phyloP scores from a whole-genome alignment of 2,888 invertebrate genomes.

The Orthosia incerta region DNA sequence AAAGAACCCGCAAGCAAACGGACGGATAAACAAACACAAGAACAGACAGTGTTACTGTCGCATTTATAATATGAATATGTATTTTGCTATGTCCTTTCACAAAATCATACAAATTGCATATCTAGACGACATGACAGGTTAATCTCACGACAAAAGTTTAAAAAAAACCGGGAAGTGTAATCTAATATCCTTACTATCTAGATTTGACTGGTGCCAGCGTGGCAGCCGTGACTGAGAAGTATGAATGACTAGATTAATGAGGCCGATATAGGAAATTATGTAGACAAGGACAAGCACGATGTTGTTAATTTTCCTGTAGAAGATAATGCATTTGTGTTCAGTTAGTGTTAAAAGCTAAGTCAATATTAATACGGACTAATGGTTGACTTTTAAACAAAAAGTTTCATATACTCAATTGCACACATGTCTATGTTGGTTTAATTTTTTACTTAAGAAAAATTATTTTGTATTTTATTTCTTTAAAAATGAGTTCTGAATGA shows the following conservation, averaged over 20 bases:
- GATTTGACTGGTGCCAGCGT: constrained; percentile 5
- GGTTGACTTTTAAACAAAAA: neutral
- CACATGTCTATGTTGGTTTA: too few species aligned
- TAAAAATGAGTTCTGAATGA: too few species aligned
- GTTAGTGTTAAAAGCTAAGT: neutral
- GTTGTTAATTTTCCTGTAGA: constrained; percentile 32
- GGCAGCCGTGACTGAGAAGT: constrained; percentile 47
- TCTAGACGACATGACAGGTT: neutral
- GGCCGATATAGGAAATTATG: constrained; percentile 50
- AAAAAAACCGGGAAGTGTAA: constrained; percentile 17
- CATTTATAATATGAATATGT: too few species aligned
- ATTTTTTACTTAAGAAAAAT: too few species aligned
- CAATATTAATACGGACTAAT: neutral
- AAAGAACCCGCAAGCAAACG: too few species aligned
- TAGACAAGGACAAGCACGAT: constrained; percentile 43
- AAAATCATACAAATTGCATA: neutral
- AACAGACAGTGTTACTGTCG: too few species aligned
- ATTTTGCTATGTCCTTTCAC: neutral
- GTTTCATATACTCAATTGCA: too few species aligned
- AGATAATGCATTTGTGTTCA: neutral
- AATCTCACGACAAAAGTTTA: neutral
- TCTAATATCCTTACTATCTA: constrained; percentile 34
- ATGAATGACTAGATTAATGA: constrained; percentile 55
- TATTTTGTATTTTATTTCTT: too few species aligned
- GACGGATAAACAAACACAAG: too few species aligned